Conservation (phyloP, 2,888 invertebrate species). For the Baronia brevicornis region DNA sequence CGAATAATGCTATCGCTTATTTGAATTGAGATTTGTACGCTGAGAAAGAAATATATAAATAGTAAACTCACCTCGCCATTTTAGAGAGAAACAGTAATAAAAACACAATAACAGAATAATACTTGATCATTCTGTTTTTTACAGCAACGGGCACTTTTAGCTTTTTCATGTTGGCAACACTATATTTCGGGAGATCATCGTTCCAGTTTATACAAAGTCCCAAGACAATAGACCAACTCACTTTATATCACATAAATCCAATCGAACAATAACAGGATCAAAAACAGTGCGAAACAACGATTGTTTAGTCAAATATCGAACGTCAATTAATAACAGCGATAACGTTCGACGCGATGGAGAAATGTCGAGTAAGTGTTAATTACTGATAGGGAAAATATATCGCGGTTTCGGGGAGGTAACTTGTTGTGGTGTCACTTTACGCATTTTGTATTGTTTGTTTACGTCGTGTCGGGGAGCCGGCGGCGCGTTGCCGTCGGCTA, state of each 20-base stretch:
- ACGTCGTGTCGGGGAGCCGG: constrained; percentile 40
- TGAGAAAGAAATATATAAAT: constrained; percentile 12
- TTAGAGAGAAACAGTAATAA: constrained; percentile 53
- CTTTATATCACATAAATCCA: no score
- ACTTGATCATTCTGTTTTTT: constrained; percentile 58
- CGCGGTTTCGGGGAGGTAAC: no score
- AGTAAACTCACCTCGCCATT: constrained; percentile 57
- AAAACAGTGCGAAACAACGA: no score
- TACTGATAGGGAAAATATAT: no score
- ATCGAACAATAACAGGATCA: no score
- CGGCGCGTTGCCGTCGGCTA: constrained; percentile 56
- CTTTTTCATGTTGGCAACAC: constrained; percentile 69
- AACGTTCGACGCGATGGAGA: no score
- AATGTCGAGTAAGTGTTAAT: no score
- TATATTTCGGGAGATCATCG: constrained; percentile 56
- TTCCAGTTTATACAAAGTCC: constrained; percentile 48
- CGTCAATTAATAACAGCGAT: no score
- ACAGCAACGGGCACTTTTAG: constrained; percentile 35
- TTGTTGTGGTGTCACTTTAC: no score
- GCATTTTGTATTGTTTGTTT: constrained; percentile 44
- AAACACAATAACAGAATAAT: constrained; percentile 47
- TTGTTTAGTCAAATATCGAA: no score
- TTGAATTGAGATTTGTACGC: neutral
- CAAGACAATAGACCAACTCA: no score
- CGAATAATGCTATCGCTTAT: no score